Conservation (phyloP, 2,797 vertebrate species). For the Podarcis lilfordi region DNA sequence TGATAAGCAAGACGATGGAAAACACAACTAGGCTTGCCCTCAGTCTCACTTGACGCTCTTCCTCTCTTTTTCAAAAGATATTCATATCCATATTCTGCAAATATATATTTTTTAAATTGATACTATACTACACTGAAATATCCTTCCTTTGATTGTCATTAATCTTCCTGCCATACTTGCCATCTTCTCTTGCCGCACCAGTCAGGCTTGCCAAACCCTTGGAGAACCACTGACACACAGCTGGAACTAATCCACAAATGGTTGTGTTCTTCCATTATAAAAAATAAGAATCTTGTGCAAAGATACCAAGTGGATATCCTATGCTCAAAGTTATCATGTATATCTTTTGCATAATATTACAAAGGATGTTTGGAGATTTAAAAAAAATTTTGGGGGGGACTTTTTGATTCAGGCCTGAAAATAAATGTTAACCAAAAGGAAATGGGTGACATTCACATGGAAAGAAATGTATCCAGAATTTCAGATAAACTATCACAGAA, state of each 20-base stretch:
- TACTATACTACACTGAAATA: no score
- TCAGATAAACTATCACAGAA: not conserved
- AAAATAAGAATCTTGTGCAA: not conserved
- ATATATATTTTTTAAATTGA: no score
- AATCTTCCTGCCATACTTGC: no score
- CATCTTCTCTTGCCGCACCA: no score
- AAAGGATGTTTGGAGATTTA: not conserved
- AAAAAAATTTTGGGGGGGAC: not conserved
- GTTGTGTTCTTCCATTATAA: not conserved
- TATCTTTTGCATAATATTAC: not conserved
- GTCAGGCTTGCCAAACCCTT: no score
- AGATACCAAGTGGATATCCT: not conserved
- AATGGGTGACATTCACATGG: not conserved
- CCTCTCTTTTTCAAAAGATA: no score
- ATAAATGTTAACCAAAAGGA: constrained; percentile 1
- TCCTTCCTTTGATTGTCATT: no score
- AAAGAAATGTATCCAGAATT: not conserved
- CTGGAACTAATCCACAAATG: not conserved
- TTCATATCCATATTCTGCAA: no score
- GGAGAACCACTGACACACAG: no score
- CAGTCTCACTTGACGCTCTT: no score
- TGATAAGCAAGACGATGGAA: no score
- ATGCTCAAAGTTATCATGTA: not conserved
- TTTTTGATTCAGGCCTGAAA: not conserved
- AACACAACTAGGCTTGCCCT: no score